These are phyloP conservation scores for Heliconius himera DNA, from an alignment of 1,140 invertebrate genomes.

Conservation along the genomic window DNA sequence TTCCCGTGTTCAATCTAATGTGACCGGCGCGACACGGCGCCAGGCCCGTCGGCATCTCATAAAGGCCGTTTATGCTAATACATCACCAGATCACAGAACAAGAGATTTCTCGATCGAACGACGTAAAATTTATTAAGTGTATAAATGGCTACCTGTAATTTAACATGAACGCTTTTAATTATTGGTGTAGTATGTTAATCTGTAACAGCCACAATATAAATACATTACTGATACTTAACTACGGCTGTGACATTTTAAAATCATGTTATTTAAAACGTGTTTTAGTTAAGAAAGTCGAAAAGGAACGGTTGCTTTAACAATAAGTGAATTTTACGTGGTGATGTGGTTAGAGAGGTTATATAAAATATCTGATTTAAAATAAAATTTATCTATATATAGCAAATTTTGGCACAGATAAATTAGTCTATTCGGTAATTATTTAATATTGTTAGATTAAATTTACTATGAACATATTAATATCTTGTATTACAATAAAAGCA, in stretches of 20 bases:
- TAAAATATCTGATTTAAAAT: too few species aligned
- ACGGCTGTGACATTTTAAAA: constrained; percentile 4
- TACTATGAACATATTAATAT: too few species aligned
- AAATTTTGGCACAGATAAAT: too few species aligned
- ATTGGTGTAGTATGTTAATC: background rate
- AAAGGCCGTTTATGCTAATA: constrained; percentile 75
- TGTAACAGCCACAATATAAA: background rate
- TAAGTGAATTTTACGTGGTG: too few species aligned
- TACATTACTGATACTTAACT: background rate
- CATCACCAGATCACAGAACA: constrained; percentile 56
- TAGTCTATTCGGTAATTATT: too few species aligned
- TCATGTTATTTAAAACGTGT: background rate
- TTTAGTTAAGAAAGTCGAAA: background rate
- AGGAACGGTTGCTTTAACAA: too few species aligned
- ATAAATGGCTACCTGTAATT: constrained; percentile 56
- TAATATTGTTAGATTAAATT: too few species aligned
- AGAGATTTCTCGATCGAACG: constrained; percentile 62
- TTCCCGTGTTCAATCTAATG: constrained; percentile 71
- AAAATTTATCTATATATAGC: too few species aligned
- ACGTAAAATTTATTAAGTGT: constrained; percentile 74
- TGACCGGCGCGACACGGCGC: constrained; percentile 71
- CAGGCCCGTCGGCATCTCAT: constrained; percentile 63
- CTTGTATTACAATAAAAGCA: too few species aligned
- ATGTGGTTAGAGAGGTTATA: too few species aligned
- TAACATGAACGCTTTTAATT: background rate